A percentile compares a stretch with the other conserved stretches of the same genome.
Evolutionary conservation across 2,113 vertebrate species (phyloP).

Genomic region (Carollia perspicillata): DNA sequence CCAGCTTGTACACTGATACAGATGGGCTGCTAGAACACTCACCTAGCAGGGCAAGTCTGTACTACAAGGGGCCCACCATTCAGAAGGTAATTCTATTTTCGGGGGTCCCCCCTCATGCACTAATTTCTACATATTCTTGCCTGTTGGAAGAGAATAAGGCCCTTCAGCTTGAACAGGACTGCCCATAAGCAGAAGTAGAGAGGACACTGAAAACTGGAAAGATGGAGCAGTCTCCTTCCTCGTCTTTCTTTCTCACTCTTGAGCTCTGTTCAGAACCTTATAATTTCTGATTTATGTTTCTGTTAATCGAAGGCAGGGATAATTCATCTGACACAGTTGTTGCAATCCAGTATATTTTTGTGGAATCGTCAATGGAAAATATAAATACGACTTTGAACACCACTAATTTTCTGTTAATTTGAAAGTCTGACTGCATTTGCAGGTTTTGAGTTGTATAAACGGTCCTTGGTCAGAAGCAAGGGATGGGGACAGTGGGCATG

Average conservation of each 20-base stretch:
- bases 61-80: no score
- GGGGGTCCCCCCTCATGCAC: no score
- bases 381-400: not conserved
- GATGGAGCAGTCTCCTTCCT: not conserved
- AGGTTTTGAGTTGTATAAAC: not conserved
- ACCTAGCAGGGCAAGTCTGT: no score
- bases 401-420: not conserved
- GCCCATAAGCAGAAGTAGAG: not conserved
- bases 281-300: not conserved
- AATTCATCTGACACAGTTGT: not conserved
- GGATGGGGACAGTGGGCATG: not conserved
- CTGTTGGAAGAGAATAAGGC: not conserved
- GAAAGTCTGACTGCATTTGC: not conserved
- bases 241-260: not conserved
- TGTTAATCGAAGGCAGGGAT: not conserved
- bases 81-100: no score
- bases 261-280: not conserved
- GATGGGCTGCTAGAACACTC: no score
- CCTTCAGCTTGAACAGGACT: not conserved
- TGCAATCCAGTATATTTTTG: not conserved
- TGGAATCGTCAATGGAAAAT: conserved; percentile 5
- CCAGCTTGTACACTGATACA: no score
- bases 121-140: not conserved
- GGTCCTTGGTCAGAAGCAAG: not conserved
- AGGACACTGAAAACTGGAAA: not conserved